These are phyloP conservation scores for Psix sp. DNA, from an alignment of 1,140 invertebrate species.

Conservation along the genomic window DNA sequence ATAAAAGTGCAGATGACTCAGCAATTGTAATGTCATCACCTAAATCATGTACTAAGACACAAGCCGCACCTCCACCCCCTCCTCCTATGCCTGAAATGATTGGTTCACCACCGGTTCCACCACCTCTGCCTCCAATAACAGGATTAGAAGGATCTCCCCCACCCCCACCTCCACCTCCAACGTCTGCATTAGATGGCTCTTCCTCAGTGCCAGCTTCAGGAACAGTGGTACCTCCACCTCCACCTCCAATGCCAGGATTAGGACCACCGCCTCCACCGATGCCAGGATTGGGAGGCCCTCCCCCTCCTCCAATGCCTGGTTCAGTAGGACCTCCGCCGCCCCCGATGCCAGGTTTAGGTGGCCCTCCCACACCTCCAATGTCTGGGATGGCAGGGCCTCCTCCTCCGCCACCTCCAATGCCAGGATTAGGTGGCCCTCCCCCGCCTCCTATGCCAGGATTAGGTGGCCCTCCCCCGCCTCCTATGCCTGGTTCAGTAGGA, in stretches of 20 bases:
- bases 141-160: conserved; percentile 70
- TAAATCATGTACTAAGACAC: background rate
- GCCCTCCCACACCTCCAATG: conserved; percentile 74
- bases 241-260: conserved; percentile 65
- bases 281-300: conserved; percentile 67
- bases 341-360: conserved; percentile 67
- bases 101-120: conserved; percentile 62
- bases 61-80: conserved; percentile 57
- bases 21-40: background rate
- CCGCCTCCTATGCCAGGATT: conserved; percentile 73
- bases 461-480: too few species aligned
- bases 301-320: conserved; percentile 65
- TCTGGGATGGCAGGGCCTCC: conserved; percentile 57
- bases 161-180: conserved; percentile 64
- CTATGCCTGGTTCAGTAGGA: conserved; percentile 70
- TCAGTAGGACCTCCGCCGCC: conserved; percentile 69
- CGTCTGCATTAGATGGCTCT: conserved; percentile 69
- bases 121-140: conserved; percentile 58
- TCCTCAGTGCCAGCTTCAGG: too few species aligned
- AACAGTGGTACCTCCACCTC: conserved; percentile 69
- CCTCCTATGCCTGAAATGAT: conserved; percentile 40
- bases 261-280: conserved; percentile 65
- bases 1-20: too few species aligned
- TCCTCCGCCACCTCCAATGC: conserved; percentile 71
- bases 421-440: conserved; percentile 62